These are phyloP conservation scores for Chloebia gouldiae DNA, from an alignment of 2,113 vertebrate species.

Conservation along the genomic window DNA sequence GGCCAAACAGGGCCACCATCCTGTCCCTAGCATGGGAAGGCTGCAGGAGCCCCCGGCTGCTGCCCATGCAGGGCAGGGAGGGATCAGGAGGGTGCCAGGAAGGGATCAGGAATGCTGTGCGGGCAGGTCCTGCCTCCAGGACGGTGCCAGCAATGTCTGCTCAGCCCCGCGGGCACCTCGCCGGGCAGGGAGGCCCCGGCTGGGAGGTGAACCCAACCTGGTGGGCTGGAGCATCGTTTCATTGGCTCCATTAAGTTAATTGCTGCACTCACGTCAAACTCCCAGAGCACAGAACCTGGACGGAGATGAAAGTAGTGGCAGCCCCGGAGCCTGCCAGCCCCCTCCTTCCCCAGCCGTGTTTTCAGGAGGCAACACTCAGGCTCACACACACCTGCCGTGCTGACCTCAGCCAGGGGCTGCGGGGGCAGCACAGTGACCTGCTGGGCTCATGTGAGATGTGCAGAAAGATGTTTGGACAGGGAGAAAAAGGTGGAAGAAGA, in stretches of 20 bases:
- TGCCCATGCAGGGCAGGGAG: neutral
- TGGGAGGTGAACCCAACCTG: neutral
- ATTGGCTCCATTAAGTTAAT: slow-evolving; percentile 51
- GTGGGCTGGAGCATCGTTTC: neutral
- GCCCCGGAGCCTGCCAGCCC: neutral
- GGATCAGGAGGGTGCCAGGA: neutral
- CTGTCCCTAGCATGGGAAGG: rapidly evolving
- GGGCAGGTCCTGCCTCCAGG: neutral
- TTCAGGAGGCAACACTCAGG: neutral
- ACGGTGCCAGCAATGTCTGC: neutral
- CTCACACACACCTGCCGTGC: neutral
- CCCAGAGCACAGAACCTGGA: slow-evolving; percentile 15
- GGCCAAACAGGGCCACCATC: neutral
- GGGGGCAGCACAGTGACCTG: neutral
- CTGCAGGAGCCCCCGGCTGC: neutral
- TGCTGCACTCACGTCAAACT: neutral
- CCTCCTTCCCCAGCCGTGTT: neutral
- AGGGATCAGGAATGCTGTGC: neutral
- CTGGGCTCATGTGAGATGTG: neutral
- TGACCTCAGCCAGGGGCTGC: neutral
- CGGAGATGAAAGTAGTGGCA: slow-evolving; percentile 29
- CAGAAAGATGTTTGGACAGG: neutral
- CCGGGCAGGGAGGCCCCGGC: neutral
- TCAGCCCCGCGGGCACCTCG: neutral
- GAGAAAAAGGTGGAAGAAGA: neutral